Percentiles rank a stretch among this genome's conserved stretches.
Conservation (phyloP, 2,797 vertebrate genomes). For the Hydrocynus forskahlii region DNA sequence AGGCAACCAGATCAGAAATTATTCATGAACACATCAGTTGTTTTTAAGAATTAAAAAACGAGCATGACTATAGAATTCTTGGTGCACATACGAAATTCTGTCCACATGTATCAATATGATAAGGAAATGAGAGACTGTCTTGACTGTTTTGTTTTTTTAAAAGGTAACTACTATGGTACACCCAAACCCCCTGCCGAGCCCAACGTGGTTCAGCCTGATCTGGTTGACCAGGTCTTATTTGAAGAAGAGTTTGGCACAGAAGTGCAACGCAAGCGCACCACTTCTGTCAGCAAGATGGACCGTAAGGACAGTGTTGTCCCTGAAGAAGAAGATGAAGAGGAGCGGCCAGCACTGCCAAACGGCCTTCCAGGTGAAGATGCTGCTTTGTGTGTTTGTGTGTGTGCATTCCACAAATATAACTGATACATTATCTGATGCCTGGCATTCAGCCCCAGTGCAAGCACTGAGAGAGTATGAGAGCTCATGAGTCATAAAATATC, state of each 20-base stretch:
- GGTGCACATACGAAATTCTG: background rate
- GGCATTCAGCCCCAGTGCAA: background rate
- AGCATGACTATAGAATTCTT: background rate
- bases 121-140: background rate
- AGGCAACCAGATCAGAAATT: no score
- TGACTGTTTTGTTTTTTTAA: background rate
- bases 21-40: no score
- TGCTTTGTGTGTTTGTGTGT: constrained; percentile 15
- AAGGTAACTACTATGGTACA: constrained; percentile 97
- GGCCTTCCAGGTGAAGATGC: constrained; percentile 80
- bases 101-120: background rate
- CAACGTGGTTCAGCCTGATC: constrained; percentile 93
- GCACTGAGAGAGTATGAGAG: background rate
- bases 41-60: background rate
- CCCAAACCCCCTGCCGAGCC: constrained; percentile 96
- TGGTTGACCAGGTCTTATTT: constrained; percentile 96
- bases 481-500: background rate
- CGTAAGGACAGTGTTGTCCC: constrained; percentile 92
- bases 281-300: constrained; percentile 98
- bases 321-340: constrained; percentile 96
- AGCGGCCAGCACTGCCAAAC: constrained; percentile 80
- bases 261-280: constrained; percentile 93
- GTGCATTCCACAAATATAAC: background rate
- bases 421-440: background rate
- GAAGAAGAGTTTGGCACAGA: constrained; percentile 95